A percentile compares a stretch with the other conserved stretches of the same genome.
Conservation (phyloP, 2,797 vertebrate genomes). For the Sebastes oblongus region DNA sequence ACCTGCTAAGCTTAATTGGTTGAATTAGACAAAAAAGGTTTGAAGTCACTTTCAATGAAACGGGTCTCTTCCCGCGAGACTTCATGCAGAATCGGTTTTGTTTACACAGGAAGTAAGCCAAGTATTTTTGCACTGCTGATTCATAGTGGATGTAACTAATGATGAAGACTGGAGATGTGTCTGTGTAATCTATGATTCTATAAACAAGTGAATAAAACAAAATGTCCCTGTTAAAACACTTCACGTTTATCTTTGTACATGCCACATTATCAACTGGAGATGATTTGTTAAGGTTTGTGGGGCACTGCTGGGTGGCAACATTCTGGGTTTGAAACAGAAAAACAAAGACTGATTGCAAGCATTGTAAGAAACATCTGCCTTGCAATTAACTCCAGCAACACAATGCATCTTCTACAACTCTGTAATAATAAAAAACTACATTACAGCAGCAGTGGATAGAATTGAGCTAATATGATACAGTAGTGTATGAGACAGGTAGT, state of each 20-base stretch:
- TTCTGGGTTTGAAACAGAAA: neutral
- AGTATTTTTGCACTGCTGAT: slow-evolving; percentile 27
- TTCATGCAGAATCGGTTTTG: slow-evolving; percentile 13
- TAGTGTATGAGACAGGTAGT: no score
- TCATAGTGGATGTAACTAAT: slow-evolving; percentile 7
- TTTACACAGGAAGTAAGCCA: slow-evolving; percentile 23
- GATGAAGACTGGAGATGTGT: slow-evolving; percentile 1
- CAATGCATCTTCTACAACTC: neutral
- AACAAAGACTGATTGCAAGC: neutral
- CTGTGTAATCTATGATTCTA: neutral
- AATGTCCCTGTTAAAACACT: neutral
- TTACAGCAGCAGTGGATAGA: no score
- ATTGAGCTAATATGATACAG: no score
- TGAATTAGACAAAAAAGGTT: slow-evolving; percentile 12
- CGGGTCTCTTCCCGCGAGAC: neutral
- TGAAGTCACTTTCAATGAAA: slow-evolving; percentile 16
- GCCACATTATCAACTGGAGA: neutral
- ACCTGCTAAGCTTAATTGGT: slow-evolving; percentile 1
- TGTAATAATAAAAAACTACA: neutral
- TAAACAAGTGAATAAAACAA: neutral
- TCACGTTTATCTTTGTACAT: neutral
- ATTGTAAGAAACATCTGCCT: neutral
- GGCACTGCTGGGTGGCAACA: neutral
- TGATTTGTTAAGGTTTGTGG: neutral
- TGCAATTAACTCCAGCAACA: neutral